These are phyloP conservation scores for Mycetomoellerius zeteki DNA, from an alignment of 1,140 invertebrate species.

Conservation along the genomic window DNA sequence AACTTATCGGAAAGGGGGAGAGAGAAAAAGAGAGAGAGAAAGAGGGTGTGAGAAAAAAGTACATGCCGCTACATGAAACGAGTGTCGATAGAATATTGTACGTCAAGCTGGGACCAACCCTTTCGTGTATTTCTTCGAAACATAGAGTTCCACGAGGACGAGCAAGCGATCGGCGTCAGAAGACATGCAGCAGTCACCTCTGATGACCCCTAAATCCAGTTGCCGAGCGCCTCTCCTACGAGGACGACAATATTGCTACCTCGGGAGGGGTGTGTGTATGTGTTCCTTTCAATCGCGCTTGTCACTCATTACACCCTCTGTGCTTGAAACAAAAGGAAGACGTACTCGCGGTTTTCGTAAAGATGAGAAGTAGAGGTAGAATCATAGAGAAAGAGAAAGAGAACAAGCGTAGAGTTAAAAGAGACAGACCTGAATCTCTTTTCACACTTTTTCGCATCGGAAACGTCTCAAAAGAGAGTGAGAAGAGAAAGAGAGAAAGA, in stretches of 20 bases:
- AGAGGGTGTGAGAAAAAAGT: background rate
- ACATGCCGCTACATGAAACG: slow-evolving; percentile 12
- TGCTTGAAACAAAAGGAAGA: slow-evolving; percentile 27
- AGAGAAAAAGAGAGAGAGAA: background rate
- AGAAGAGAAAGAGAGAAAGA: background rate
- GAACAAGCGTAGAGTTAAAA: background rate
- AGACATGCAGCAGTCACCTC: slow-evolving; percentile 29
- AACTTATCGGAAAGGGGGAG: background rate
- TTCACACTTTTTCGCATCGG: background rate
- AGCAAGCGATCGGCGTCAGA: slow-evolving; percentile 23
- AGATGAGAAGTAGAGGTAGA: background rate
- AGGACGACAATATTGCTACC: slow-evolving; percentile 16
- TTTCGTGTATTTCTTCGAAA: slow-evolving; percentile 35
- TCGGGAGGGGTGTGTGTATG: background rate
- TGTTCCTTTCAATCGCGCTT: slow-evolving; percentile 13
- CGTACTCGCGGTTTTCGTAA: slow-evolving; percentile 6
- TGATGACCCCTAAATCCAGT: slow-evolving; percentile 17
- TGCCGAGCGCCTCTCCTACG: slow-evolving; percentile 10
- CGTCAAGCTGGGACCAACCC: background rate
- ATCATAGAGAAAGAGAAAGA: background rate
- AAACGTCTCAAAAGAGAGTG: background rate
- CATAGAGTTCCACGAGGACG: slow-evolving; percentile 9
- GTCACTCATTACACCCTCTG: slow-evolving; percentile 40
- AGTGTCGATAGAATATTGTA: slow-evolving; percentile 10
- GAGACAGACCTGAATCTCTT: background rate